These are phyloP conservation scores for Lasioglossum zephyrum DNA, from an alignment of 2,888 invertebrate species.

Conservation along the genomic window DNA sequence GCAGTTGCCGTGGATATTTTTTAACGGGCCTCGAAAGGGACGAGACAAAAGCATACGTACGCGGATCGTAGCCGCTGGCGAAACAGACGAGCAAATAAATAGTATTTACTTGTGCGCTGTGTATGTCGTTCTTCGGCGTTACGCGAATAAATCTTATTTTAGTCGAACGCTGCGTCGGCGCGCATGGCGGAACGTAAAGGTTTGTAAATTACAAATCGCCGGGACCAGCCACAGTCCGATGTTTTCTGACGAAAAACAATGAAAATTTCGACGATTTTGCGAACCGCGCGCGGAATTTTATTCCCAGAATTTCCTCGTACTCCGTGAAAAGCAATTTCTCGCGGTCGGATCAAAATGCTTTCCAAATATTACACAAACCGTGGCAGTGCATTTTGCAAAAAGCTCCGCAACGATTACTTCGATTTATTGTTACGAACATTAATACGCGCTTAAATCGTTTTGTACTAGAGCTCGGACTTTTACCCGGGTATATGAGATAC, in stretches of 20 bases:
- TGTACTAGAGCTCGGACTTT: too few species aligned
- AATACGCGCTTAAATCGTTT: not conserved
- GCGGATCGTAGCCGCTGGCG: not conserved
- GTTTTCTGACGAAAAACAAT: not conserved
- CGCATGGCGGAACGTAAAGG: too few species aligned
- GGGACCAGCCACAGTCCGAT: not conserved
- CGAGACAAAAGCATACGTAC: constrained; percentile 27
- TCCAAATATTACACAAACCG: not conserved
- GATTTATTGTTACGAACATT: not conserved
- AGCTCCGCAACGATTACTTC: not conserved
- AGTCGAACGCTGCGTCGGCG: not conserved
- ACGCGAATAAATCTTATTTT: constrained; percentile 8
- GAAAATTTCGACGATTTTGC: not conserved
- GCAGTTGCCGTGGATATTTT: constrained; percentile 60
- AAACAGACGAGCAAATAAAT: constrained; percentile 20
- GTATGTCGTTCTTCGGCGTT: too few species aligned
- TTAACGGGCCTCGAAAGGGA: constrained; percentile 27
- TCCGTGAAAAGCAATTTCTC: constrained; percentile 27
- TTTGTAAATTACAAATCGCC: not conserved
- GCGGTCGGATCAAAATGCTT: not conserved
- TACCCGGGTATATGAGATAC: too few species aligned
- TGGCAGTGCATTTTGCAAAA: not conserved
- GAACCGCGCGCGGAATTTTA: constrained; percentile 10
- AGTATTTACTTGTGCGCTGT: not conserved
- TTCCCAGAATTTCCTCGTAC: constrained; percentile 30